A percentile compares a stretch with the other conserved stretches of the same genome.
Evolutionary conservation across 2,113 vertebrate genomes (phyloP).

Genomic region (Montifringilla adamsi): DNA sequence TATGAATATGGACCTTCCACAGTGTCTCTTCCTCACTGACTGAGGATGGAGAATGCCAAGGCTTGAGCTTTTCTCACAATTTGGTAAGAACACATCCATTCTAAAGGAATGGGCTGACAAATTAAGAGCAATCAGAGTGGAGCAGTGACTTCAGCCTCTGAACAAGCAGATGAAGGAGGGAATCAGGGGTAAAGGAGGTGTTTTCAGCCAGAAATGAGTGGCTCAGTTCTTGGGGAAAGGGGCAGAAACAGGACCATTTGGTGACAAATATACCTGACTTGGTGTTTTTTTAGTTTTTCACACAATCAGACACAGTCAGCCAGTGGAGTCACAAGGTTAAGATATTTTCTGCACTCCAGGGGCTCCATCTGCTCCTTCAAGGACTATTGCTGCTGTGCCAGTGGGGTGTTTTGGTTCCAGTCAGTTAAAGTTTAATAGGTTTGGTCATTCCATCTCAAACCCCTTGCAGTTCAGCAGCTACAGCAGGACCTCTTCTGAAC

Average conservation of each 20-base stretch:
- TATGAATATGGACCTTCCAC: not conserved
- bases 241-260: not conserved
- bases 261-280: not conserved
- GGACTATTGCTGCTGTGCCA: not conserved
- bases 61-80: not conserved
- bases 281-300: not conserved
- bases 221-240: rapidly evolving
- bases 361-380: not conserved
- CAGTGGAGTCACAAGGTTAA: not conserved
- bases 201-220: not conserved
- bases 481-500: not conserved
- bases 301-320: not conserved
- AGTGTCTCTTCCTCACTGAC: not conserved
- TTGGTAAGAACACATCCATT: not conserved
- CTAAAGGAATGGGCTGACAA: not conserved
- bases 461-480: not conserved
- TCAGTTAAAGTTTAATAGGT: not conserved
- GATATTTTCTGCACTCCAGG: not conserved
- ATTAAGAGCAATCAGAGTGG: not conserved
- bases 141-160: not conserved
- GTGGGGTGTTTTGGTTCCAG: not conserved
- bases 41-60: not conserved
- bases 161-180: not conserved
- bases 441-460: not conserved
- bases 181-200: not conserved